Evolutionary conservation across 2,888 invertebrate species (phyloP).

Genomic region (Thysanoteuthis rhombus): DNA sequence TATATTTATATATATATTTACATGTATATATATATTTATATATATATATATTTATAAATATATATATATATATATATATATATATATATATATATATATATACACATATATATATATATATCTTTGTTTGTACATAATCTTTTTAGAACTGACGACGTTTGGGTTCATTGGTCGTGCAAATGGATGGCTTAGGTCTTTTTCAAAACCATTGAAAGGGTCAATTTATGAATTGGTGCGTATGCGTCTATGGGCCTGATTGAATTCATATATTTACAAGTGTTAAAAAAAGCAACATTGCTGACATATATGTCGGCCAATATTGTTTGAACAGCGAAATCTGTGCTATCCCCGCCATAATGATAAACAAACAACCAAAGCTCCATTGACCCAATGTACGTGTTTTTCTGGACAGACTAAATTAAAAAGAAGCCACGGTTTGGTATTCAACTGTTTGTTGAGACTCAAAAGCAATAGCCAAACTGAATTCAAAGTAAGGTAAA

Average conservation of each 20-base stretch:
- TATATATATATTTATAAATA: no score
- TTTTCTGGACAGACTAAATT: neutral
- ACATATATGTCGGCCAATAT: neutral
- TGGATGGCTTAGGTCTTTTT: neutral
- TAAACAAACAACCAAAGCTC: neutral
- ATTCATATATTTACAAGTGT: neutral
- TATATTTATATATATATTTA: no score
- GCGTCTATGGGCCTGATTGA: neutral
- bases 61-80: no score
- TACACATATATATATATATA: neutral
- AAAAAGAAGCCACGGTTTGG: neutral
- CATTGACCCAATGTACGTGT: slow-evolving; percentile 12
- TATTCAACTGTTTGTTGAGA: neutral
- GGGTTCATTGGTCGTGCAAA: neutral
- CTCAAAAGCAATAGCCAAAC: neutral
- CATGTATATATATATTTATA: no score
- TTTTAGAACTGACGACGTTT: neutral
- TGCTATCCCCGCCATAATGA: neutral
- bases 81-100: neutral
- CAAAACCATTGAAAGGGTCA: neutral
- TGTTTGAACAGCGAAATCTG: neutral
- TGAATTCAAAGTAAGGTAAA: no score
- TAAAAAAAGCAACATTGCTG: slow-evolving; percentile 12
- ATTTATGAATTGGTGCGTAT: neutral
- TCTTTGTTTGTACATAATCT: neutral